Conservation (phyloP, 2,797 vertebrate species). For the Pseudomugil tenellus region DNA sequence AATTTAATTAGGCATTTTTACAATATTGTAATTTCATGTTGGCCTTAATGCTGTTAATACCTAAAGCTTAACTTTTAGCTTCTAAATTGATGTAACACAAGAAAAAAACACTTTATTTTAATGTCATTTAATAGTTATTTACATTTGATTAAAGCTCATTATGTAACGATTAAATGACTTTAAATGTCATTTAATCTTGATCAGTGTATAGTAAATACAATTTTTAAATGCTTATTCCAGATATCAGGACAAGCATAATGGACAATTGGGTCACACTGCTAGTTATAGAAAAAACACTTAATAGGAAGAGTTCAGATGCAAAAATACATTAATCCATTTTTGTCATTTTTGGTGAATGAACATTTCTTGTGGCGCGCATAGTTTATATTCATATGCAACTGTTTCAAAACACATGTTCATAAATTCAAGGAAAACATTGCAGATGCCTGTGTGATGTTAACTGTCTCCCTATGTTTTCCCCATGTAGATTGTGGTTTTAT, state of each 20-base stretch:
- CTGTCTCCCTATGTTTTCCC: background rate
- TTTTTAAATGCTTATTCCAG: too few species aligned
- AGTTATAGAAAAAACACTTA: background rate
- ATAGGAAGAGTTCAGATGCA: too few species aligned
- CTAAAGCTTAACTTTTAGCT: too few species aligned
- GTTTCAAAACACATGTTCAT: too few species aligned
- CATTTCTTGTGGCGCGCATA: too few species aligned
- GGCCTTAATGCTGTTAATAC: background rate
- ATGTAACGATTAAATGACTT: background rate
- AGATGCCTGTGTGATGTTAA: background rate
- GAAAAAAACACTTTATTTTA: background rate
- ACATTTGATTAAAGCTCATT: background rate
- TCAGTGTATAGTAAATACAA: background rate
- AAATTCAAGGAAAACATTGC: background rate
- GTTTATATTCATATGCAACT: too few species aligned
- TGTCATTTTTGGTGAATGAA: too few species aligned
- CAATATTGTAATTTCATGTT: background rate
- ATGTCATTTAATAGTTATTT: background rate
- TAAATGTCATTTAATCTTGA: background rate
- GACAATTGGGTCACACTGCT: background rate
- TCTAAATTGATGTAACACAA: background rate
- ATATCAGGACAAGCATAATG: background rate
- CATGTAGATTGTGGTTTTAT: constrained; percentile 82
- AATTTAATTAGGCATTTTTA: too few species aligned
- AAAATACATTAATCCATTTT: too few species aligned